Evolutionary conservation across 2,797 vertebrate genomes (phyloP).

Genomic region (Xyrichtys novacula): DNA sequence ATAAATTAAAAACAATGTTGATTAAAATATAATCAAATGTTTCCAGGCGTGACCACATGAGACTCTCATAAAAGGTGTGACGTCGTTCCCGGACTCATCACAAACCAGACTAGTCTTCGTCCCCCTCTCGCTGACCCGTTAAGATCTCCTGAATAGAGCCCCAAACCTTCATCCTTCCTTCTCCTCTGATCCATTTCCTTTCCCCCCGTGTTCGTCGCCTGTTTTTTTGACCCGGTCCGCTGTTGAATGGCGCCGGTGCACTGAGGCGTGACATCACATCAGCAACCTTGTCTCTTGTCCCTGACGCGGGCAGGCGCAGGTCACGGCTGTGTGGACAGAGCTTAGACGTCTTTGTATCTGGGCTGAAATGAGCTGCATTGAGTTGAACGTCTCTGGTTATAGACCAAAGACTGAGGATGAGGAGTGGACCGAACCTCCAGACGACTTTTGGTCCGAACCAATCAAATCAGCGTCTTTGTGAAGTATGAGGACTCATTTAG

Average conservation of each 20-base stretch:
- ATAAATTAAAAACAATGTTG: no score
- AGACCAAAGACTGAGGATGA: not conserved
- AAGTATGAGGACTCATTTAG: no score
- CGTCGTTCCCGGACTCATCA: constrained; percentile 37
- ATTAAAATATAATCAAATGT: no score
- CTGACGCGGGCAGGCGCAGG: constrained; percentile 12
- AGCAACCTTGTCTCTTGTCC: constrained; percentile 45
- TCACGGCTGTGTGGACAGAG: constrained; percentile 8
- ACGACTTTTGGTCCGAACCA: no score
- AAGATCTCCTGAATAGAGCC: constrained; percentile 46
- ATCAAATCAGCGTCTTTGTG: no score
- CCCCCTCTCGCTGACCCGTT: constrained; percentile 60
- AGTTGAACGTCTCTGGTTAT: constrained; percentile 33
- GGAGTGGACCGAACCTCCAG: not conserved
- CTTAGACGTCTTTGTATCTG: constrained; percentile 24
- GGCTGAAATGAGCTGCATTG: constrained; percentile 41
- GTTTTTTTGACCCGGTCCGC: constrained; percentile 60
- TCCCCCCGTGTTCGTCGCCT: constrained; percentile 24
- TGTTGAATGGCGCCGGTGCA: constrained; percentile 36
- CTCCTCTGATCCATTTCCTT: constrained; percentile 50
- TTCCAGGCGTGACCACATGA: no score
- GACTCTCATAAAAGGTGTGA: constrained; percentile 8
- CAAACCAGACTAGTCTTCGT: constrained; percentile 50
- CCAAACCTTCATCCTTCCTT: constrained; percentile 16
- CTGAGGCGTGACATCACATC: constrained; percentile 69